Conservation (phyloP, 2,797 vertebrate genomes). For the Scolopax bukidnonensis region DNA sequence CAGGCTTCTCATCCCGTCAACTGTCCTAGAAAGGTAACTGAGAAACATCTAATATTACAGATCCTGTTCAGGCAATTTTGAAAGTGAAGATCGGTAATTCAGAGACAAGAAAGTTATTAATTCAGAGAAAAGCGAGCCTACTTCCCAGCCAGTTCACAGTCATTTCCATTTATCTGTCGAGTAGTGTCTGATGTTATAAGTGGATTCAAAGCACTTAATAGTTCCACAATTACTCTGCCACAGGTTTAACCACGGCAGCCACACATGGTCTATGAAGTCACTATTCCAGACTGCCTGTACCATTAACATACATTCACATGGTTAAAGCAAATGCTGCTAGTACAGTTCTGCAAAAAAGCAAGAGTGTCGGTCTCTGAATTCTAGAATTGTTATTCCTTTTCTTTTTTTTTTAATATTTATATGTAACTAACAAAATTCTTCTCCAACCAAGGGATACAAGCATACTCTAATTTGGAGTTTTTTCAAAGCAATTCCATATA, state of each 20-base stretch:
- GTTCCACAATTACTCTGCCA: neutral
- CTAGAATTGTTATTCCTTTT: no score
- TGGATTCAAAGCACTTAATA: neutral
- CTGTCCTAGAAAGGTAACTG: neutral
- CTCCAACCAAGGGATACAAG: no score
- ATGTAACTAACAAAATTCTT: no score
- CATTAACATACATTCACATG: neutral
- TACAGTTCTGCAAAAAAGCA: no score
- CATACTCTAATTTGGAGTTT: no score
- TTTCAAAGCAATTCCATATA: no score
- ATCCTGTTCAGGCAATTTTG: neutral
- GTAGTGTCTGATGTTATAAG: neutral
- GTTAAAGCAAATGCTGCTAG: neutral
- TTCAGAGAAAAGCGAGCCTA: neutral
- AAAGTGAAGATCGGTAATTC: neutral
- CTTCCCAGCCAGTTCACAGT: neutral
- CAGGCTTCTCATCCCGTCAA: neutral
- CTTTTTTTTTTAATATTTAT: no score
- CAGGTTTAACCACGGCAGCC: neutral
- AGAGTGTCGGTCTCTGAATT: no score
- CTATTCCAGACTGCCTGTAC: neutral
- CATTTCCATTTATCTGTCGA: neutral
- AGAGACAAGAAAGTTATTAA: neutral
- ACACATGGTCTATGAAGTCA: neutral
- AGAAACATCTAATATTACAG: neutral